Percentiles rank a stretch among this genome's conserved stretches.
These are phyloP conservation scores for Diacarnus erythraeanus DNA, from an alignment of 37 sponge, comb jelly and placozoan genomes.

Conservation along the genomic window DNA sequence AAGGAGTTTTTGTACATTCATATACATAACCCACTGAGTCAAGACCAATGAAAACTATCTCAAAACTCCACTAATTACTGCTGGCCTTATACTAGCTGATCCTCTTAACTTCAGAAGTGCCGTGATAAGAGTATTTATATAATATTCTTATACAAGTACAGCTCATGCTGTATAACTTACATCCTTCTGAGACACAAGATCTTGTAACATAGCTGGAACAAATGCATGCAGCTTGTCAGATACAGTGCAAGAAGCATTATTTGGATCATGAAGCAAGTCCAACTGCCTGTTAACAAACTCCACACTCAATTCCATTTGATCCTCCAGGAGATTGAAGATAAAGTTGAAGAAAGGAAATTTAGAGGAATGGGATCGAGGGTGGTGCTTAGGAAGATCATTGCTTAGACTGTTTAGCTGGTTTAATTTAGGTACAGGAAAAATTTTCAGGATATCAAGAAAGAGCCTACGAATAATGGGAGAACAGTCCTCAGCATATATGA, in stretches of 20 bases:
- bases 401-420: conserved; percentile 34
- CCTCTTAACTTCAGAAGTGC: no score
- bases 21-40: no score
- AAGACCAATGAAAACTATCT: no score
- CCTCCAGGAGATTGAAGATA: conserved; percentile 2
- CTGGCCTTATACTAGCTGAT: no score
- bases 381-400: conserved; percentile 5
- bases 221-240: background rate
- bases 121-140: background rate
- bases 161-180: background rate
- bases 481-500: conserved; percentile 30
- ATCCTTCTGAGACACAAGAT: background rate
- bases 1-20: no score
- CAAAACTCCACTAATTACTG: no score
- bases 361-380: background rate
- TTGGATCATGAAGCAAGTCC: background rate
- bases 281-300: background rate
- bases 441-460: conserved; percentile 53
- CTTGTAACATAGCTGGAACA: background rate
- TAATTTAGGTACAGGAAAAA: conserved; percentile 48
- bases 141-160: background rate
- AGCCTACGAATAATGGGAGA: conserved; percentile 23
- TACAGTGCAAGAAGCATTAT: no score
- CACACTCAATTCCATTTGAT: background rate
- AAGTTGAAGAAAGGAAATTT: conserved; percentile 8